Evolutionary conservation across 2,113 vertebrate genomes (phyloP).

Genomic region (Lutjanus erythropterus): DNA sequence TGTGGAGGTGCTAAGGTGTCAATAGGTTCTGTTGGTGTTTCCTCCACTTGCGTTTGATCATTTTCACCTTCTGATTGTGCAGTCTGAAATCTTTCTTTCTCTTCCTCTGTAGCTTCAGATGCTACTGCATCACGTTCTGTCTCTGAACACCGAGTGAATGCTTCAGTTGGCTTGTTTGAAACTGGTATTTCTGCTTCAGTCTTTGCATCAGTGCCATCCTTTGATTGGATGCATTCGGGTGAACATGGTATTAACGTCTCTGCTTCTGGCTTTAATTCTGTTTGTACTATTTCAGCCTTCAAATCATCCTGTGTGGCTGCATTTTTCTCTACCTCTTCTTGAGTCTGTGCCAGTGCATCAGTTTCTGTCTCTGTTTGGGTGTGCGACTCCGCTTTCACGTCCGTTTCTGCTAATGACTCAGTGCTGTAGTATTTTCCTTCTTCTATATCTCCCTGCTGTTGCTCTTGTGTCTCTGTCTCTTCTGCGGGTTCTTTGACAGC

Average conservation of each 20-base stretch:
- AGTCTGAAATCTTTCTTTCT: neutral
- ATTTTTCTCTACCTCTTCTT: conserved; percentile 9
- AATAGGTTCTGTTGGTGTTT: conserved; percentile 28
- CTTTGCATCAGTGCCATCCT: neutral
- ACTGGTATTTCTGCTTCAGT: conserved; percentile 20
- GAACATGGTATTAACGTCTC: conserved; percentile 1
- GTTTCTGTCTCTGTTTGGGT: conserved; percentile 33
- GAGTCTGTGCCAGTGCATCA: neutral
- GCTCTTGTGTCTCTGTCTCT: conserved; percentile 20
- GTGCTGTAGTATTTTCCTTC: conserved; percentile 21
- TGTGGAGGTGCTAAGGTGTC: conserved; percentile 16
- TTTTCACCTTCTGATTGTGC: conserved; percentile 7
- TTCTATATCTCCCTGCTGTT: conserved; percentile 8
- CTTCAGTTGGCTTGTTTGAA: conserved; percentile 7
- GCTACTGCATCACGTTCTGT: neutral
- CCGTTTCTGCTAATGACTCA: conserved; percentile 47
- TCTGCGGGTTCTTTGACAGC: neutral
- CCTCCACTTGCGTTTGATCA: conserved; percentile 27
- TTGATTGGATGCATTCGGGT: conserved; percentile 20
- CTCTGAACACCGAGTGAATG: neutral
- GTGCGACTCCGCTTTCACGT: conserved; percentile 17
- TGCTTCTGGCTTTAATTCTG: conserved; percentile 16
- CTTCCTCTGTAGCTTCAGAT: conserved; percentile 8
- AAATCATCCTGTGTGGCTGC: neutral
- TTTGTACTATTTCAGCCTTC: neutral